Evolutionary conservation across 2,797 vertebrate species (phyloP).

Genomic region (Myiotriccus ornatus): DNA sequence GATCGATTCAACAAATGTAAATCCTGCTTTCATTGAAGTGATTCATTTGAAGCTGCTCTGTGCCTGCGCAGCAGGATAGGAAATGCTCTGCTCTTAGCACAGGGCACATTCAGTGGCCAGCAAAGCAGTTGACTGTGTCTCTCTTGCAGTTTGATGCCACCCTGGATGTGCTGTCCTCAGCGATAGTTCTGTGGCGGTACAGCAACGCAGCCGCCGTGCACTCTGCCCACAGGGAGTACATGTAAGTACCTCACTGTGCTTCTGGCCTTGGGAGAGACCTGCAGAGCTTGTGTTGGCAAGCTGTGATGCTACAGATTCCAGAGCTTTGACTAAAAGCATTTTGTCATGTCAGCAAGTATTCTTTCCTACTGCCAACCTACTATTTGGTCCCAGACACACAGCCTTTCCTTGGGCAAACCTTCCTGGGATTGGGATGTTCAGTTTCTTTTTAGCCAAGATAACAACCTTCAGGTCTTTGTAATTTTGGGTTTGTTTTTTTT

Average conservation of each 20-base stretch:
- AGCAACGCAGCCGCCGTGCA: conserved; percentile 95
- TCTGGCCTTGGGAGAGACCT: background rate
- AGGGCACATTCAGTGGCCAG: background rate
- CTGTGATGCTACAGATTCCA: background rate
- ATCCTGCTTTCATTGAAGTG: background rate
- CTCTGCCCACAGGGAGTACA: conserved; percentile 94
- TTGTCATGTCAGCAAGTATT: background rate
- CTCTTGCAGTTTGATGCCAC: conserved; percentile 90
- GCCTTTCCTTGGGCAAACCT: background rate
- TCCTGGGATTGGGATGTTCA: background rate
- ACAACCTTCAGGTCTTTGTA: background rate
- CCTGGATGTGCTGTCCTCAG: conserved; percentile 92
- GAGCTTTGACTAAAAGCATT: background rate
- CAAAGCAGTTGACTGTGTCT: conserved; percentile 11
- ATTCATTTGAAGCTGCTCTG: background rate
- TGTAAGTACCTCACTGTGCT: conserved; percentile 81
- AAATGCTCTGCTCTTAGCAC: background rate
- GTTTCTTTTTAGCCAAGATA: background rate
- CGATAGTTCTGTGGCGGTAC: conserved; percentile 98
- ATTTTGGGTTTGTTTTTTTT: too few relatives aligned
- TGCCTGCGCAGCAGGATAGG: background rate
- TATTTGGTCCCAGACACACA: background rate
- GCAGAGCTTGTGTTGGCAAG: background rate
- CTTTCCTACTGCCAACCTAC: background rate
- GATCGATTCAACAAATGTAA: background rate